Evolutionary conservation across 2,888 invertebrate species (phyloP).

Genomic region (Lobophora halterata): DNA sequence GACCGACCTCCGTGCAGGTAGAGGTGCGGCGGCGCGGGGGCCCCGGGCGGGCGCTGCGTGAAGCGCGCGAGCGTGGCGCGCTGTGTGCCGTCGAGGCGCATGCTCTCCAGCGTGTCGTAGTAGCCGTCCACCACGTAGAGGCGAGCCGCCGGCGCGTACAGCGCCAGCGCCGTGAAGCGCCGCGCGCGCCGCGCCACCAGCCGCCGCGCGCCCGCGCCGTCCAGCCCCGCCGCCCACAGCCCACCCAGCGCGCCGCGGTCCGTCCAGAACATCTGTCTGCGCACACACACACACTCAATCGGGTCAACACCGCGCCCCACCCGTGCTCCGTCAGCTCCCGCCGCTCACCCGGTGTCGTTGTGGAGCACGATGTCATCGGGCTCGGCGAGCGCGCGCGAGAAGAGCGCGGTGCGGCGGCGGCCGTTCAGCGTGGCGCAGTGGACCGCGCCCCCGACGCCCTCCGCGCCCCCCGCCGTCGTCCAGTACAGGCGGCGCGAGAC

Average conservation of each 20-base stretch:
- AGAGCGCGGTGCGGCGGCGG: slow-evolving; percentile 75
- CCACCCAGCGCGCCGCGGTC: slow-evolving; percentile 83
- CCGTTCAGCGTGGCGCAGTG: slow-evolving; percentile 78
- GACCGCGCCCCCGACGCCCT: slow-evolving; percentile 34
- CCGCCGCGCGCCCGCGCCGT: slow-evolving; percentile 78
- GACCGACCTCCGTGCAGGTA: slow-evolving; percentile 14
- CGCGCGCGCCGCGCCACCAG: slow-evolving; percentile 82
- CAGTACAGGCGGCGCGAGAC: slow-evolving; percentile 85
- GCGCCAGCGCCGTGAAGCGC: slow-evolving; percentile 88
- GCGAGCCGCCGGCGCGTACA: slow-evolving; percentile 87
- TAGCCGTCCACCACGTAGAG: slow-evolving; percentile 94
- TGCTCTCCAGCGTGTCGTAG: slow-evolving; percentile 85
- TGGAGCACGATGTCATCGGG: slow-evolving; percentile 87
- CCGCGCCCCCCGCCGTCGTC: slow-evolving; percentile 78
- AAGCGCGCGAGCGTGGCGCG: slow-evolving; percentile 61
- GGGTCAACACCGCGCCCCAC: too few relatives aligned
- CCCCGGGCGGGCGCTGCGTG: slow-evolving; percentile 33
- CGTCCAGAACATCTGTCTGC: slow-evolving; percentile 84
- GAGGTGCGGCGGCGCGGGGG: slow-evolving; percentile 20
- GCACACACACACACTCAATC: neutral
- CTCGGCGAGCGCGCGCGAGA: slow-evolving; percentile 76
- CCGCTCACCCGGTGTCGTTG: slow-evolving; percentile 65
- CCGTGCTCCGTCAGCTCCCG: neutral
- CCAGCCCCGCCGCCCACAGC: slow-evolving; percentile 84
- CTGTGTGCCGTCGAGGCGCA: slow-evolving; percentile 84